Conservation (phyloP, 2,113 vertebrate species). For the human (Homo sapiens) region GRCh38 chr1:22117501-22118000, state of each 20-base stretch:
- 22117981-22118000: slow-evolving; percentile 75
- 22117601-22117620: not conserved
- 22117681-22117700: not conserved
- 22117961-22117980: slow-evolving; percentile 58
- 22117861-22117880: not conserved
- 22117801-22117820: not conserved
- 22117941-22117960: slow-evolving; percentile 57
- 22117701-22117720: not conserved
- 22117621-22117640: not conserved
- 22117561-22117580: not conserved
- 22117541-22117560: not conserved
- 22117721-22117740: not conserved
- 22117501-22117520: not conserved
- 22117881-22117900: not conserved
- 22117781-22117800: not conserved
- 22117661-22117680: not conserved
- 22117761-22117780: not conserved
- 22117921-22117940: slow-evolving; percentile 57
- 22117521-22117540: not conserved
- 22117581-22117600: not conserved
- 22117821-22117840: not conserved
- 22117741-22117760: not conserved
- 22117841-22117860: not conserved
- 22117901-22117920: slow-evolving; percentile 42
- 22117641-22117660: slow-evolving; percentile 24